phyloP scores from a whole-genome alignment of 1,140 invertebrate genomes.

The Melanaphis sacchari region DNA sequence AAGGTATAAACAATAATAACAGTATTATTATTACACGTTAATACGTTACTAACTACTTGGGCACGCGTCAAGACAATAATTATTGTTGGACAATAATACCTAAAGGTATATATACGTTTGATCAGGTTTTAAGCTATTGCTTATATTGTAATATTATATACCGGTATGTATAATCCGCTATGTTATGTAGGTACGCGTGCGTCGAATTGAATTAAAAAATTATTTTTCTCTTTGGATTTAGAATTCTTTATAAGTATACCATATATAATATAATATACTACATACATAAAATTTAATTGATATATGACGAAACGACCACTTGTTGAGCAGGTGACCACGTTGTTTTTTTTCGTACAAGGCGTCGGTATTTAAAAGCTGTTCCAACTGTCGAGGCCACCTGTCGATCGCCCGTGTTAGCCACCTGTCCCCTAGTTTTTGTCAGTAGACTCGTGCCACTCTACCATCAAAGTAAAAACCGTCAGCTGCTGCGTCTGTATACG shows the following conservation, averaged over 20 bases:
- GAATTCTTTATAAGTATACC: background rate
- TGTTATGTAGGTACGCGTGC: background rate
- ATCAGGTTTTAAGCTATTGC: slow-evolving; percentile 7
- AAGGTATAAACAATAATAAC: background rate
- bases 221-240: slow-evolving; percentile 26
- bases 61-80: slow-evolving; percentile 50
- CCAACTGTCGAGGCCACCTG: slow-evolving; percentile 55
- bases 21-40: background rate
- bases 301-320: slow-evolving; percentile 44
- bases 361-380: slow-evolving; percentile 55
- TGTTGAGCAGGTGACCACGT: slow-evolving; percentile 56
- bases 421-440: slow-evolving; percentile 50
- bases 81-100: background rate
- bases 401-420: slow-evolving; percentile 43
- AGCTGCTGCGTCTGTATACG: slow-evolving; percentile 1
- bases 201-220: background rate
- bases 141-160: background rate
- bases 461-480: slow-evolving; percentile 27
- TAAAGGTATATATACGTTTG: background rate
- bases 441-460: slow-evolving; percentile 54
- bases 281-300: slow-evolving; percentile 15
- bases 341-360: slow-evolving; percentile 22
- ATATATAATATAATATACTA: background rate
- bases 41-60: slow-evolving; percentile 5
- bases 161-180: background rate